Evolutionary conservation across 2,797 vertebrate genomes (phyloP), one percentile per base, ranked within the genome.

Genomic region (Geotrypetes seraphini): DNA sequence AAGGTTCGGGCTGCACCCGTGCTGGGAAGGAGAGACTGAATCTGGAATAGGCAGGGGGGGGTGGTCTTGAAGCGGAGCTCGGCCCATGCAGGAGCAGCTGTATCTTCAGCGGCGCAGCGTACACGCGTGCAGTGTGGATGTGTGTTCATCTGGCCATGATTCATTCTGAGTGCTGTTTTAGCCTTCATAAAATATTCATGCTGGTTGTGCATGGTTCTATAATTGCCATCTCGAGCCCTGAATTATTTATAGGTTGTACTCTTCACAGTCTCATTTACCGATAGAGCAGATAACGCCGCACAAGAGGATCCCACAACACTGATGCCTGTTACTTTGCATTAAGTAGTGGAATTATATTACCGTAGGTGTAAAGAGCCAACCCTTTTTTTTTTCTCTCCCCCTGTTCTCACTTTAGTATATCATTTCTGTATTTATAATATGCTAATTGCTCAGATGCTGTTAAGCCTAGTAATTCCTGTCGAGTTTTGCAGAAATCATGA

Each of bases 151-250:
- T 84, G 72, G 78, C 75, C 81, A 83, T 85, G 78, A 87, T 88
- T 87, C 88, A 87, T 87, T 89, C 84, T 84, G 87, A 92, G 89
- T 83, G 87, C 86, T 92, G 88, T 88, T 91, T 91, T 94, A 93
- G 90, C 81, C 89, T 87, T 92, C 91, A 96, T 97, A 93, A 94
- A 97, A 97, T 97, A 97, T 97, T 95, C 91, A 97, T 97, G 87
- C 80, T 91, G 90, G 91, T 94, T 96, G 92, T 97, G 91, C 93
- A 92, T 91, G 86, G 88, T 87, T 91, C 91, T 92, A 92, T 97
- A 97, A 97, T 97, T 97, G 93, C 91, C 92, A 90, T 96, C 93
- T 96, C 91, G 88, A 88, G 86, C 83, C 78, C 85, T 97, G 93
- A 97, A 97, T 97, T 95, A 97, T 97, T 93, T 91, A 97, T 97